Percentiles rank a stretch among this genome's conserved stretches.
Conservation (phyloP, 2,888 invertebrate genomes). For the Mesorhabditis spiculigera region DNA sequence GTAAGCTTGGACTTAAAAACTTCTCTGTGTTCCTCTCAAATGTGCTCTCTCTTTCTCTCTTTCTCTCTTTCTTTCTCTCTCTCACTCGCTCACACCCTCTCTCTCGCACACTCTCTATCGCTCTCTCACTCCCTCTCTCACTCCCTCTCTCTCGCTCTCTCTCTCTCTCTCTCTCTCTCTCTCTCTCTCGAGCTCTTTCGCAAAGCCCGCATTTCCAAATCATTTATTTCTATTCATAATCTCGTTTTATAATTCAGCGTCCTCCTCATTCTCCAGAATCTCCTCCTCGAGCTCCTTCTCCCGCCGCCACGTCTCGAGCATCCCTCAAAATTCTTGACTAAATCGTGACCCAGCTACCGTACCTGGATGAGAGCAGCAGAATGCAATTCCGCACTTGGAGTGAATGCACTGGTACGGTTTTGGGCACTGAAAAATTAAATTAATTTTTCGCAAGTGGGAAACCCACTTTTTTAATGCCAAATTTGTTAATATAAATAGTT, state of each 20-base stretch:
- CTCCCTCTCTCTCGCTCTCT: no score
- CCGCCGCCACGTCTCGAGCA: conserved; percentile 20
- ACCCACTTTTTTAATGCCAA: no score
- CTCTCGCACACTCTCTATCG: no score
- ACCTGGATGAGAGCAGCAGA: conserved; percentile 49
- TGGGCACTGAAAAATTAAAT: conserved; percentile 28
- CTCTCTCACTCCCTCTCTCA: no score
- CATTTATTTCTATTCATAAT: not conserved
- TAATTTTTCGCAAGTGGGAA: no score
- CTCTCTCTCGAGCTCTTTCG: no score
- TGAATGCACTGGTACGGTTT: conserved; percentile 49
- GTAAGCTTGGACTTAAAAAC: conserved; percentile 1
- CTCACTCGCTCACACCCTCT: no score
- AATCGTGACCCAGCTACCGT: not conserved
- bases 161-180: no score
- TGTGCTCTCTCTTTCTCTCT: no score
- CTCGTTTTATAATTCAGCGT: conserved; percentile 19
- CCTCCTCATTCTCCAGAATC: conserved; percentile 18
- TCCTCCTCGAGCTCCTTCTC: conserved; percentile 24
- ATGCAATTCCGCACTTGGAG: conserved; percentile 47
- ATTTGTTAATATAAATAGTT: no score
- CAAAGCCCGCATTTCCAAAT: not conserved
- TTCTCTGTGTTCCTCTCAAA: no score
- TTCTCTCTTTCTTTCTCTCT: no score
- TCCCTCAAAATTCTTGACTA: conserved; percentile 11